phyloP scores from a whole-genome alignment of 2,113 vertebrate species.

The Cryptotis parvus region DNA sequence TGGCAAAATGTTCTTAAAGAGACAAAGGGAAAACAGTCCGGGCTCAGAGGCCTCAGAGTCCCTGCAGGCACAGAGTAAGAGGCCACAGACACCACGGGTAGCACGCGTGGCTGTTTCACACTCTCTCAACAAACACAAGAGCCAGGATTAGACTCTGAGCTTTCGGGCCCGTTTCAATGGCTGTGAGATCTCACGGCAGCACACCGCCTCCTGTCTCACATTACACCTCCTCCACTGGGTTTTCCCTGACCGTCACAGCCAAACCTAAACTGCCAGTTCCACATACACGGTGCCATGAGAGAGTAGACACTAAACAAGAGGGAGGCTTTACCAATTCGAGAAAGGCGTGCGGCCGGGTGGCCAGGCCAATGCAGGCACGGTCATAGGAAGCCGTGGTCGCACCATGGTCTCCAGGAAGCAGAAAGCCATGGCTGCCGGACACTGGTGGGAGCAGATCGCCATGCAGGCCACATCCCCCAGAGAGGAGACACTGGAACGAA shows the following conservation, averaged over 20 bases:
- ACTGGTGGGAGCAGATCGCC: slow-evolving; percentile 92
- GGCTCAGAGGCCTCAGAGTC: neutral
- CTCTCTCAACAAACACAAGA: neutral
- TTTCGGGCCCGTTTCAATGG: neutral
- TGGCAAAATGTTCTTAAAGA: neutral
- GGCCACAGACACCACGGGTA: neutral
- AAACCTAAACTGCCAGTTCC: neutral
- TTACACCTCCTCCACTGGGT: too few relatives aligned
- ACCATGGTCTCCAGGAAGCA: slow-evolving; percentile 96
- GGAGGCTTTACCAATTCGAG: slow-evolving; percentile 90
- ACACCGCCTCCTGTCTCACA: neutral
- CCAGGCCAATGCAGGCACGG: slow-evolving; percentile 88
- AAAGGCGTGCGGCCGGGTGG: slow-evolving; percentile 95
- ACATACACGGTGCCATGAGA: fast-evolving
- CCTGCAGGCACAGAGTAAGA: neutral
- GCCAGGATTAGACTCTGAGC: neutral
- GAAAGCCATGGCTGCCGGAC: slow-evolving; percentile 93
- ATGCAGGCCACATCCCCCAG: slow-evolving; percentile 93
- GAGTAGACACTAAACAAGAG: neutral
- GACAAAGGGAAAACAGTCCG: fast-evolving
- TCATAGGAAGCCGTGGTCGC: slow-evolving; percentile 94
- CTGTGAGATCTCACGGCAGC: neutral
- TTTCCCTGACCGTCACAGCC: neutral
- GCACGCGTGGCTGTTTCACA: neutral
- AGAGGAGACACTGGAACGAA: slow-evolving; percentile 91